Base-by-base conservation (phyloP, 2,113 vertebrate genomes). In the Leuciscus idus region DNA sequence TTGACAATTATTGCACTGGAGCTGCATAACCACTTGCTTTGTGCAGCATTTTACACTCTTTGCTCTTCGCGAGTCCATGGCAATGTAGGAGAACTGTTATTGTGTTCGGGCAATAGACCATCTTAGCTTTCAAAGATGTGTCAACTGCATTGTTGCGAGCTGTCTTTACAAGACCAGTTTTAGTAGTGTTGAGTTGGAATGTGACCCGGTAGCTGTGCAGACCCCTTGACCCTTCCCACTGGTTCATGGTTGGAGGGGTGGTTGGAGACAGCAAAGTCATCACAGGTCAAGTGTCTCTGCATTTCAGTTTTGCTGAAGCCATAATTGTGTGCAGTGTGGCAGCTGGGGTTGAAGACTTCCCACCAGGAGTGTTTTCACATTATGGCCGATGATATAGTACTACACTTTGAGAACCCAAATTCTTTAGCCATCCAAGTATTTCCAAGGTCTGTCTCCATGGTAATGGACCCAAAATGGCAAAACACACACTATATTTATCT, bases 171-270 rank as follows among this genome's bases (percentile, higher is more conserved):
- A 81, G 50, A 30, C 48, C 36, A 15, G 64, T 84, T 75, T 84
- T 84, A 84, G 57, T 59, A 55, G 36, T 84, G 70, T 85, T 78
- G 15, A 46, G n/a, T 61, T 19, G 26, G 59, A 68, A 68, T 68
- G 80, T 52, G 80, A 82, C 80, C 80, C 3, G 43, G 21, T 28
- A 73, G 52, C 50, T 6, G 4, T 10, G 17, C 30, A 62, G 36
- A 59, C 85, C 77, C 9, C 23, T 61, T 73, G 55, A 81, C 52
- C 30, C 66, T 33, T 61, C 66, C 10, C 26, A 81, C 23, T 59
- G 66, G 17, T 80, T 80, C 15, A 59, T 13, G 46, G 43, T n/a
- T 66, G 23, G 33, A 17, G 30, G 33, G 33, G 23, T 50, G 6
- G 68, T 30, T 61, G 46, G 26, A 50, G 48, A 77, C 26, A 55